Percentiles rank a stretch among this genome's conserved stretches.
Evolutionary conservation across 2,888 invertebrate species (phyloP).

Genomic region (Tachina grossa): DNA sequence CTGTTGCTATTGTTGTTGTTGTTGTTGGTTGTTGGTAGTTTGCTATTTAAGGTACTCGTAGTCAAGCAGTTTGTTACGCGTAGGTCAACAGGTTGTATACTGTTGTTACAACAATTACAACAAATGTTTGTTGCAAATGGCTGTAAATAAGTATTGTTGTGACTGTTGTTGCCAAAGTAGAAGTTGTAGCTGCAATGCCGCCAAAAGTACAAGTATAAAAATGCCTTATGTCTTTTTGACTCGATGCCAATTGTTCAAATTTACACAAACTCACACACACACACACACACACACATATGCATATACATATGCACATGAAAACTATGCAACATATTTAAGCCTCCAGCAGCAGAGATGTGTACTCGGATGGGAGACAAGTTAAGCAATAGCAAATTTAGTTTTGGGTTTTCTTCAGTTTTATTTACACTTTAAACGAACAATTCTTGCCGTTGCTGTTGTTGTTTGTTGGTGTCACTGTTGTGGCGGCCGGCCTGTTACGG

Average conservation of each 20-base stretch:
- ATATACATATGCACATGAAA: too few species aligned
- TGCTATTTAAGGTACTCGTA: slow-evolving; percentile 63
- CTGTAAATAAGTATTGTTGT: slow-evolving; percentile 59
- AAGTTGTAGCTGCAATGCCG: slow-evolving; percentile 66
- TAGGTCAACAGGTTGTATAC: slow-evolving; percentile 78
- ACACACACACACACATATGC: slow-evolving; percentile 15
- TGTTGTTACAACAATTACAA: slow-evolving; percentile 72
- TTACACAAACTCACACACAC: slow-evolving; percentile 50
- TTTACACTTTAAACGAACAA: slow-evolving; percentile 44
- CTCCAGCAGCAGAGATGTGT: slow-evolving; percentile 31
- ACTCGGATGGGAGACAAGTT: slow-evolving; percentile 50
- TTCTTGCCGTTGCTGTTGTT: slow-evolving; percentile 48
- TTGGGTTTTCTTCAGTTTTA: slow-evolving; percentile 31
- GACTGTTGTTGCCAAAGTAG: slow-evolving; percentile 70
- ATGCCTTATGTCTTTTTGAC: slow-evolving; percentile 68
- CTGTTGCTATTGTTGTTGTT: slow-evolving; percentile 57
- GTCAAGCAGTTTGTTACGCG: slow-evolving; percentile 74
- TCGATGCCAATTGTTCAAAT: slow-evolving; percentile 70
- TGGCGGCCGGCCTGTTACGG: slow-evolving; percentile 58
- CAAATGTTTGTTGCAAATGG: slow-evolving; percentile 63
- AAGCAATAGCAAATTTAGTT: slow-evolving; percentile 34
- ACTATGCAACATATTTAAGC: slow-evolving; percentile 26
- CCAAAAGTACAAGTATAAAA: slow-evolving; percentile 65
- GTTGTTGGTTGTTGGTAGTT: slow-evolving; percentile 69
- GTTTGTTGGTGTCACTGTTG: slow-evolving; percentile 49